A percentile compares a stretch with the other conserved stretches of the same genome.
Conservation (phyloP, 2,888 invertebrate genomes). For the Melanostoma scalare region DNA sequence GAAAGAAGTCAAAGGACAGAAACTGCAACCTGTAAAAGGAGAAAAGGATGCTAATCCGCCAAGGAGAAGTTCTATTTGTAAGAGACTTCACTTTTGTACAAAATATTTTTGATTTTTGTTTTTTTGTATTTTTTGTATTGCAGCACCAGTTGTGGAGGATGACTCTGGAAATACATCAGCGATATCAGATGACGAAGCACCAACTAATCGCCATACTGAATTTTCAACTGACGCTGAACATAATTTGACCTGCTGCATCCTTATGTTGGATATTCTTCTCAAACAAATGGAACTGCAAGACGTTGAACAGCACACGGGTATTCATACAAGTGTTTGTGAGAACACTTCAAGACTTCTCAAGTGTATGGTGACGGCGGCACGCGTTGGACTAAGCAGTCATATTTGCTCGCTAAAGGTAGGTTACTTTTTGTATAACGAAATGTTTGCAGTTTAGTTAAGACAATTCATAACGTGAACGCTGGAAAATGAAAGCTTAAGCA, state of each 20-base stretch:
- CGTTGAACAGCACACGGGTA: constrained; percentile 90
- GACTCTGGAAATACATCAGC: constrained; percentile 87
- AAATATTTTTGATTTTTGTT: background rate
- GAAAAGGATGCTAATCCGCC: constrained; percentile 80
- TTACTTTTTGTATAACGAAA: too few relatives aligned
- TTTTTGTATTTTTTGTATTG: background rate
- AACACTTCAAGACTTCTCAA: constrained; percentile 89
- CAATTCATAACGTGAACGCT: too few relatives aligned
- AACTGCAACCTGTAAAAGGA: constrained; percentile 78
- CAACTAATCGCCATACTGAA: constrained; percentile 85
- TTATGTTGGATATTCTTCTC: constrained; percentile 96
- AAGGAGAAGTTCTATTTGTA: constrained; percentile 84
- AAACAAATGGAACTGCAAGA: constrained; percentile 97
- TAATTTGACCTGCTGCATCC: constrained; percentile 96
- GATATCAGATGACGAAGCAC: constrained; percentile 87
- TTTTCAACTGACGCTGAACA: constrained; percentile 88
- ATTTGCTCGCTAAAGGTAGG: constrained; percentile 83
- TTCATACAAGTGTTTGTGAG: constrained; percentile 88
- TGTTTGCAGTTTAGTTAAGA: too few relatives aligned
- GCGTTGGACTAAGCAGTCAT: constrained; percentile 86
- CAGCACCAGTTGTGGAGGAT: constrained; percentile 87
- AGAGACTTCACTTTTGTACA: constrained; percentile 74
- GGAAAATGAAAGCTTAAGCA: too few relatives aligned
- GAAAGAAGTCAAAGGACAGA: constrained; percentile 79
- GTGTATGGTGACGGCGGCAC: constrained; percentile 89